Base-by-base conservation (phyloP, 1,140 invertebrate species). In the Calycopis cecrops region DNA sequence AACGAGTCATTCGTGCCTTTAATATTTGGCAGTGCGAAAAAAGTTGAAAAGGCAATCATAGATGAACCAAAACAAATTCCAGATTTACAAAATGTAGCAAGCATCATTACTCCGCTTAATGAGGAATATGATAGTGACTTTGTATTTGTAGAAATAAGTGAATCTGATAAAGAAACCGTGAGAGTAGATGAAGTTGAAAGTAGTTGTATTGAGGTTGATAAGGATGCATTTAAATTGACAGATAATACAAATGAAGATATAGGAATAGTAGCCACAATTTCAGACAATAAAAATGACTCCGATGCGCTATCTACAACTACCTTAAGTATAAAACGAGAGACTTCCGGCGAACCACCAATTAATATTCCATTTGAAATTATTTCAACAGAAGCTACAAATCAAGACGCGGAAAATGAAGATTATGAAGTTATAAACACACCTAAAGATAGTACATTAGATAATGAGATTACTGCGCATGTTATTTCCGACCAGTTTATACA, bases 151-250 rank as follows among this genome's bases (percentile, higher is more conserved):
- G 64, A 63, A 17, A 40, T 42, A 6, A 54, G 44, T 3, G 52
- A 54, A 16, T 44, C 10, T n/a, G 8, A 38, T n/a, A 52, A 50
- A 10, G 33, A 50, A 10, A 16, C 10, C 1, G 18, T 16, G 6
- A 47, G 9, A 51, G 35, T 33, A 44, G 33, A 52, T 38, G 44
- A 48, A 44, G 35, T 33, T 48, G 55, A 69, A 33, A 57, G 18
- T 34, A 59, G 33, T 53, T 57, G 62, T 37, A 51, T 57, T 35
- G 57, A 66, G 37, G 12, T 68, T 35, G 54, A 69, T n/a, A 62
- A 71, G 63, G 57, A 67, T 35, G 60, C 68, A 18, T 63, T 65
- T 6, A 61, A 70, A 56, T 53, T 69, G 48, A 61, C 55, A 12
- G 52, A 68, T 60, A 59, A 65, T 40, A 59, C 60, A 40, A 60